Base-by-base conservation (phyloP, 30 jellyfish, hydroid and myxozoan species). In the Cassiopea andromeda region DNA sequence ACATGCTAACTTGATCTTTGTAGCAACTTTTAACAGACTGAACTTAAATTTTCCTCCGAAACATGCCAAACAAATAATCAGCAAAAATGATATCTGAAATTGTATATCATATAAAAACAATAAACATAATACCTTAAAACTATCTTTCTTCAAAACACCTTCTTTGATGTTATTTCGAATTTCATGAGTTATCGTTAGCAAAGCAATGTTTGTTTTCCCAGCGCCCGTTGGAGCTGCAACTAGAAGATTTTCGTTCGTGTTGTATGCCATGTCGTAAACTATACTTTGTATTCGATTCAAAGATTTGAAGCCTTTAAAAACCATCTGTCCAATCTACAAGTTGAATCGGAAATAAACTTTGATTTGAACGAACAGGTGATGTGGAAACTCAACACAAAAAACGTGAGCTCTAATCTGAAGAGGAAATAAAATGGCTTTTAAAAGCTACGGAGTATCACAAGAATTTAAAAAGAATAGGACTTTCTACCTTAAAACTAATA, bases 171-270 rank as follows among this genome's bases (percentile, higher is more conserved):
- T 82, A 17, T 92, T 90, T 46, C 73, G 73, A 27, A 97, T 72
- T 78, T 97, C 99, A 64, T 94, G 98, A 8, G 82, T 85, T 10
- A 97, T 94, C 2, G 99, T 91, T 73, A 97, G 80, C 83, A 97
- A 77, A 12, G 99, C 99, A 61, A 97, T 97, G 79, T 97, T 97
- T n/a, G 99, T 97, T 67, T 97, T 97, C 18, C 99, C 99, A 1
- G 99, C 99, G 48, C 99, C 99, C 43, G 99, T 97, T 10, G 99
- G 99, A 1, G 99, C 99, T 1, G 97, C 97, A 38, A 97, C 98
- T 64, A 97, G 96, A 2, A 97, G 91, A 84, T 97, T 97, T 77
- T 97, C 99, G 54, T 90, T 93, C 46, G 98, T 93, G 84, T 90
- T 90, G 90, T 92, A 87, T 48, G 99, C 99, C 75, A 98, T 85